Conservation (phyloP, 1,140 invertebrate species). For the Ceratitis capitata region DNA sequence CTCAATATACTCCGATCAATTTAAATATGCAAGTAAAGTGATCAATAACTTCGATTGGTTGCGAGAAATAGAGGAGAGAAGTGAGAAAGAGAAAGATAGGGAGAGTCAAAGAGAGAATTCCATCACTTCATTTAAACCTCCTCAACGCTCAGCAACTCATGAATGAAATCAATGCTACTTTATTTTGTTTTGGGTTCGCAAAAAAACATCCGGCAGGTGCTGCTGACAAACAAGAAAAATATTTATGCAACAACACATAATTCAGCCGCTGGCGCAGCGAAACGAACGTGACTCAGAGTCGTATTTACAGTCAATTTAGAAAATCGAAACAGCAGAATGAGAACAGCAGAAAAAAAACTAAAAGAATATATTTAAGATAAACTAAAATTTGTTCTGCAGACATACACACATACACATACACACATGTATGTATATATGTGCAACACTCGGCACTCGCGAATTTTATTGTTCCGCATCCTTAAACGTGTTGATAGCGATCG, state of each 20-base stretch:
- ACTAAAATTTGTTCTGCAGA: too few relatives aligned
- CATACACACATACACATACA: too few relatives aligned
- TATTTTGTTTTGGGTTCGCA: not conserved
- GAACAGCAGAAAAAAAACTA: not conserved
- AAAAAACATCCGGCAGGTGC: not conserved
- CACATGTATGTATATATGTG: not conserved
- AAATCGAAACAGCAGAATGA: not conserved
- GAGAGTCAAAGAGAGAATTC: too few relatives aligned
- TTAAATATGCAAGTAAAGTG: too few relatives aligned
- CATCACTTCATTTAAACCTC: too few relatives aligned
- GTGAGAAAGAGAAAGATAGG: too few relatives aligned
- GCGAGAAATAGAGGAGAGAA: too few relatives aligned
- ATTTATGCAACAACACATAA: not conserved
- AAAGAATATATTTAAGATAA: not conserved
- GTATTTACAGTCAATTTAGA: not conserved
- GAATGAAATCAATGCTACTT: not conserved
- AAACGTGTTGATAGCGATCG: constrained; percentile 13
- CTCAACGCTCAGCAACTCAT: not conserved
- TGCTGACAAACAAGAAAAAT: not conserved
- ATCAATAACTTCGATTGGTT: too few relatives aligned
- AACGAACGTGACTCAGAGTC: not conserved
- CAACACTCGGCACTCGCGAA: not conserved
- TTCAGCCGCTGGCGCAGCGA: not conserved
- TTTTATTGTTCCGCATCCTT: constrained; percentile 33
- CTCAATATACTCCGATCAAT: too few relatives aligned